These are phyloP conservation scores for Zoanthus sansibaricus DNA, from an alignment of 92 coral and sea anemone genomes.

Conservation along the genomic window DNA sequence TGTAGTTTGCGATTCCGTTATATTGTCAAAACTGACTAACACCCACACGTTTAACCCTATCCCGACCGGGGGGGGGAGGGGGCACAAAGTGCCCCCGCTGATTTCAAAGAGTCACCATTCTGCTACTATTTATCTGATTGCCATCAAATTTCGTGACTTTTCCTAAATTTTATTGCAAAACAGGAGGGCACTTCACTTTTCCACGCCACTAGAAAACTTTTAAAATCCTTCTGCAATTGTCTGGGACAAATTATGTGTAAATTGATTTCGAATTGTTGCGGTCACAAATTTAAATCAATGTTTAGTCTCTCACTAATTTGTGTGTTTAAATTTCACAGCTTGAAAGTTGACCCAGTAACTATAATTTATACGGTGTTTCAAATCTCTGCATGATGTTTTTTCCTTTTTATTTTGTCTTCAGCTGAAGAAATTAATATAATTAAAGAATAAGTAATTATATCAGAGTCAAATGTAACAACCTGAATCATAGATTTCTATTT, in stretches of 20 bases:
- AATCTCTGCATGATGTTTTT: neutral
- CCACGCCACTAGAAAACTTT: neutral
- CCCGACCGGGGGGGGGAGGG: too few species aligned
- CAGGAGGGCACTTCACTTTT: neutral
- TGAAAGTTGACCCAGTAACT: neutral
- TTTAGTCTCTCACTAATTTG: constrained; percentile 9
- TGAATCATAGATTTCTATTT: neutral
- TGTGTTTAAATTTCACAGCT: constrained; percentile 8
- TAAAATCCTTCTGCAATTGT: neutral
- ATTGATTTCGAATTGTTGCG: neutral
- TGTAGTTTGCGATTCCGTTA: too few species aligned
- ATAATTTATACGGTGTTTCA: neutral
- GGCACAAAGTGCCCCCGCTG: too few species aligned
- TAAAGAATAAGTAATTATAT: neutral
- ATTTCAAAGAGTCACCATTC: too few species aligned
- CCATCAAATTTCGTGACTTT: too few species aligned
- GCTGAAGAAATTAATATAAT: neutral
- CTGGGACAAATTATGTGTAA: neutral
- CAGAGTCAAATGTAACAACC: neutral
- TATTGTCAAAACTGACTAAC: too few species aligned
- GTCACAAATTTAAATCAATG: neutral
- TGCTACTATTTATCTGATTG: too few species aligned
- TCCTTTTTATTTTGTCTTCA: constrained; percentile 5
- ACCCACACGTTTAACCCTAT: too few species aligned
- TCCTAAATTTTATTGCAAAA: too few species aligned